Conservation (phyloP, 2,113 vertebrate genomes). For the Lasiurus borealis region DNA sequence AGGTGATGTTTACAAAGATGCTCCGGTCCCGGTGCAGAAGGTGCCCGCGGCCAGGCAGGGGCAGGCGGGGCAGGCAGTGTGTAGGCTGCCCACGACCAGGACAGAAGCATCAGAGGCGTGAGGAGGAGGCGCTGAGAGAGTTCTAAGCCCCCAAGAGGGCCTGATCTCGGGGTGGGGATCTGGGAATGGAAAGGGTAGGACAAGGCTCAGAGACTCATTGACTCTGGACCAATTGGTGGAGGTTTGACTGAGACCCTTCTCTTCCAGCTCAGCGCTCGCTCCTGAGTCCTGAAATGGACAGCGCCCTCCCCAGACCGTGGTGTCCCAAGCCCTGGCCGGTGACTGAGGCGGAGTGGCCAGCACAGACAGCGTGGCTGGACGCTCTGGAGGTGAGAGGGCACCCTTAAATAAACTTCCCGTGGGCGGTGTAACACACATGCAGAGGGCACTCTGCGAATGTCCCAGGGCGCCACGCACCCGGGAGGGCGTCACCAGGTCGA, state of each 20-base stretch:
- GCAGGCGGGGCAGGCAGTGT: background rate
- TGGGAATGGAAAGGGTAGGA: too few species aligned
- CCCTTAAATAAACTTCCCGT: background rate
- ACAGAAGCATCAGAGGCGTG: fast-evolving
- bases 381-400: slow-evolving; percentile 77
- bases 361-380: slow-evolving; percentile 60
- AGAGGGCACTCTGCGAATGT: fast-evolving
- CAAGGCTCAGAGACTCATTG: too few species aligned
- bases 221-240: background rate
- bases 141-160: background rate
- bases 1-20: fast-evolving
- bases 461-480: fast-evolving
- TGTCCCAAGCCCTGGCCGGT: slow-evolving; percentile 67
- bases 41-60: too few species aligned
- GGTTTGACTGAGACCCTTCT: background rate
- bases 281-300: background rate
- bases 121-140: fast-evolving
- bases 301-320: slow-evolving; percentile 60
- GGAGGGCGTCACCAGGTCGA: background rate
- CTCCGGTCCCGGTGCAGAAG: too few species aligned
- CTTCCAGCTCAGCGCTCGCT: slow-evolving; percentile 57
- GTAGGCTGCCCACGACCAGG: too few species aligned
- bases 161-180: fast-evolving
- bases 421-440: fast-evolving
- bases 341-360: slow-evolving; percentile 67